Conservation (phyloP, 1,140 invertebrate genomes). For the Caenorhabditis elegans region WBcel235 BX284606.5:14066501-14067000, state of each 20-base stretch:
- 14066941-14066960: conserved; percentile 59
- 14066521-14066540: too few relatives aligned
- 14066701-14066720: conserved; percentile 63
- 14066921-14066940: conserved; percentile 44
- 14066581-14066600: too few relatives aligned
- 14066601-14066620: too few relatives aligned
- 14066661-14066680: conserved; percentile 65
- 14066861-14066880: background rate
- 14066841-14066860: too few relatives aligned
- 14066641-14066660: conserved; percentile 64
- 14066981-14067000: conserved; percentile 60
- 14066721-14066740: conserved; percentile 59
- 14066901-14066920: background rate
- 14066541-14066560: too few relatives aligned
- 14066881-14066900: too few relatives aligned
- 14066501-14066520: too few relatives aligned
- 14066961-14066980: conserved; percentile 57
- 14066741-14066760: conserved; percentile 56
- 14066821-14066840: too few relatives aligned
- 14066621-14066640: conserved; percentile 55
- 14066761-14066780: conserved; percentile 62
- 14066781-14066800: conserved; percentile 61
- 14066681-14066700: conserved; percentile 62
- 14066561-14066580: too few relatives aligned
- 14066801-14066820: conserved; percentile 45